Evolutionary conservation across 1,140 invertebrate species (phyloP).

Genomic region (Heliconius hermathena): DNA sequence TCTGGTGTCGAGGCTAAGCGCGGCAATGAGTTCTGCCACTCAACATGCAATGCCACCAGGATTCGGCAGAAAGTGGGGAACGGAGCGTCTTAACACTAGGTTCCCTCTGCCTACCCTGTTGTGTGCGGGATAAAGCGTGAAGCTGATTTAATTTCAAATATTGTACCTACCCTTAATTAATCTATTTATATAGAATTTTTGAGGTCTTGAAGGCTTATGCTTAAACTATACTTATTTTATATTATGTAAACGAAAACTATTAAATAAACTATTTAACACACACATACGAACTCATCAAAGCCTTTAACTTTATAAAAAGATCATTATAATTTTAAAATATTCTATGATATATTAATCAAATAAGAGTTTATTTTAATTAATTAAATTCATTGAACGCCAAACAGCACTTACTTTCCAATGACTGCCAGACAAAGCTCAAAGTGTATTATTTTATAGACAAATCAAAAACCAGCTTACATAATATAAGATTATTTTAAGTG

Average conservation of each 20-base stretch:
- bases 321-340: not conserved
- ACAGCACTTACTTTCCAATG: constrained; percentile 76
- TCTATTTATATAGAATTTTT: too few relatives aligned
- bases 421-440: constrained; percentile 77
- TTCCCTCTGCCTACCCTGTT: too few relatives aligned
- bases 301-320: not conserved
- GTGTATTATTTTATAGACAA: constrained; percentile 81
- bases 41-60: too few relatives aligned
- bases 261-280: not conserved
- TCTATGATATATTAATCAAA: constrained; percentile 13
- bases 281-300: not conserved
- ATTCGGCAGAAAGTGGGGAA: too few relatives aligned
- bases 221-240: too few relatives aligned
- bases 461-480: constrained; percentile 68
- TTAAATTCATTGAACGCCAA: constrained; percentile 76
- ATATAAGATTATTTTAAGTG: constrained; percentile 39
- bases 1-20: too few relatives aligned
- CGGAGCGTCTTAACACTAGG: too few relatives aligned
- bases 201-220: not conserved
- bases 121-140: too few relatives aligned
- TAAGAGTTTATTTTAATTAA: constrained; percentile 72
- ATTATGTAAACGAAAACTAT: not conserved
- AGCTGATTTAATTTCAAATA: too few relatives aligned
- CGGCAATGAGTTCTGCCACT: too few relatives aligned
- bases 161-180: not conserved